These are phyloP conservation scores for Xylota sylvarum DNA, from an alignment of 2,888 invertebrate genomes.

Conservation along the genomic window DNA sequence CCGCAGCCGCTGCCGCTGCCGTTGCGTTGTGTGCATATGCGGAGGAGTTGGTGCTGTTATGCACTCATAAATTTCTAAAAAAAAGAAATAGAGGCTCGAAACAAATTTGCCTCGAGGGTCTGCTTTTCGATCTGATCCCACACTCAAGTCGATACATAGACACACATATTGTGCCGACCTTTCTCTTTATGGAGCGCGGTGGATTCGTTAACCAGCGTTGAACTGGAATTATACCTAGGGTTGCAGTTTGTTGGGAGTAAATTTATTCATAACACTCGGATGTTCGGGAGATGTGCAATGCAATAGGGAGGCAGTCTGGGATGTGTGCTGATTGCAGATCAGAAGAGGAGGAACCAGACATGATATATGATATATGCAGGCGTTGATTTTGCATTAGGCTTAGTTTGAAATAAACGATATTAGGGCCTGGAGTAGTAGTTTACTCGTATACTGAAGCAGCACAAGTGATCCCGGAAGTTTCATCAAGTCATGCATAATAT, in stretches of 20 bases:
- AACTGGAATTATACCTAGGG: constrained; percentile 27
- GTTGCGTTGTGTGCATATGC: constrained; percentile 40
- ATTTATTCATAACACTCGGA: constrained; percentile 73
- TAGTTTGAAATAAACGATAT: constrained; percentile 38
- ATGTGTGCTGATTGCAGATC: constrained; percentile 58
- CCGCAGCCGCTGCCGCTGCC: constrained; percentile 26
- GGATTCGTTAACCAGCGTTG: constrained; percentile 23
- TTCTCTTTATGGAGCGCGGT: constrained; percentile 45
- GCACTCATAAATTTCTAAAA: constrained; percentile 60
- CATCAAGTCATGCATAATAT: not conserved
- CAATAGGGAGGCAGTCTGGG: constrained; percentile 39
- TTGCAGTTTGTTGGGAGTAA: constrained; percentile 51
- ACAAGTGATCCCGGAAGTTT: constrained; percentile 64
- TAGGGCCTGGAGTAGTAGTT: constrained; percentile 24
- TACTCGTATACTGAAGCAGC: constrained; percentile 14
- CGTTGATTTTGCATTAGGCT: constrained; percentile 55
- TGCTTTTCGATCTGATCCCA: constrained; percentile 73
- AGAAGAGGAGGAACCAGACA: constrained; percentile 41
- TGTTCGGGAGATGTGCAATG: constrained; percentile 31
- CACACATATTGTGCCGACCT: constrained; percentile 22
- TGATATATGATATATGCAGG: constrained; percentile 54
- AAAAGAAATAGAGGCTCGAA: constrained; percentile 12
- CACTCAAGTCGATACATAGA: constrained; percentile 37
- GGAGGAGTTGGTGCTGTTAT: constrained; percentile 62
- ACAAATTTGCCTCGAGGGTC: constrained; percentile 58